Conservation (phyloP, 2,797 vertebrate genomes). For the Loriculus beryllinus region DNA sequence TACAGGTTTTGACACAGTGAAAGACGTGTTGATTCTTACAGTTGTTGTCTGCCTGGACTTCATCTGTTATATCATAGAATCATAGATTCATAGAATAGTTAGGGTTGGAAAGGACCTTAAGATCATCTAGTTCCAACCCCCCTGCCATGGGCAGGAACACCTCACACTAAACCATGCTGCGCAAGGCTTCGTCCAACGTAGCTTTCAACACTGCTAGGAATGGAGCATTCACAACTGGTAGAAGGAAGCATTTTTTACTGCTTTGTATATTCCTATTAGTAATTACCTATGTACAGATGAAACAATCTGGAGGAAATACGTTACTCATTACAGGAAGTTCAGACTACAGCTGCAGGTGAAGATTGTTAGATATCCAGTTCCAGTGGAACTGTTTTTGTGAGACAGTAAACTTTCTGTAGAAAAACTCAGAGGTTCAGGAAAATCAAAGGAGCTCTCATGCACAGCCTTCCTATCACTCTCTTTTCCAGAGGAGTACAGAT, state of each 20-base stretch:
- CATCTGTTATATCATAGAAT: background rate
- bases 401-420: background rate
- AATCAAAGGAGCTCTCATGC: background rate
- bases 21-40: background rate
- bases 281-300: background rate
- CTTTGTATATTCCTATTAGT: background rate
- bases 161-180: too few species aligned
- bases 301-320: background rate
- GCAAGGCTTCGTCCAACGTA: too few species aligned
- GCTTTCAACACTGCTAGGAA: too few species aligned
- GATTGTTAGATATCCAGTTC: background rate
- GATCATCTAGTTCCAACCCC: too few species aligned
- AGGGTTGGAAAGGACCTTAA: too few species aligned
- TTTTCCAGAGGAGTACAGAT: background rate
- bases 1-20: background rate
- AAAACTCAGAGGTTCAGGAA: background rate
- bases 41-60: background rate
- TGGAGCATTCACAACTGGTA: too few species aligned
- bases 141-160: too few species aligned
- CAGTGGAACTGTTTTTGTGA: background rate
- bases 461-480: too few species aligned
- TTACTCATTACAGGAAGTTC: background rate
- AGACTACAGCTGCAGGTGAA: background rate
- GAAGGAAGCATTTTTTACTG: background rate
- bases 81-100: too few species aligned